These are phyloP conservation scores for Apoda limacodes DNA, from an alignment of 2,888 invertebrate genomes.

Conservation along the genomic window DNA sequence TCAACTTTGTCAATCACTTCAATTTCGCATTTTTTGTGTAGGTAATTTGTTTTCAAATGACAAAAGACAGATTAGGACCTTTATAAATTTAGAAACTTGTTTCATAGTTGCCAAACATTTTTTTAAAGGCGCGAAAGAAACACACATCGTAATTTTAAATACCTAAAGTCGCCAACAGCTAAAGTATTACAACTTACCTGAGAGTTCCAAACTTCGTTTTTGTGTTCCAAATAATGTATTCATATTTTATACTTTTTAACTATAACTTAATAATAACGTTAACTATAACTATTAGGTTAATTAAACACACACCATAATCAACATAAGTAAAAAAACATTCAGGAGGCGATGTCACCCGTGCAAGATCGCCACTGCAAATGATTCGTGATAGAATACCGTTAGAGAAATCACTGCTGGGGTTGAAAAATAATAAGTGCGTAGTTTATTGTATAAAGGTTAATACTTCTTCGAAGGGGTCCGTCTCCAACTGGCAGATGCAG, in stretches of 20 bases:
- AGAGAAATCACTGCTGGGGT: conserved; percentile 37
- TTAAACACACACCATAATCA: no score
- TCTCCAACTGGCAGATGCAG: conserved; percentile 36
- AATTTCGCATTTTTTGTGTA: no score
- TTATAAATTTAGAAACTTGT: no score
- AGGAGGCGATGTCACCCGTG: conserved; percentile 25
- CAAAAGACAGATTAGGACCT: no score
- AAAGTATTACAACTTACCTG: conserved; percentile 22
- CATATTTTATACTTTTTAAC: conserved; percentile 19
- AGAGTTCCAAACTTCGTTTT: conserved; percentile 22
- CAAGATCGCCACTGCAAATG: conserved; percentile 32
- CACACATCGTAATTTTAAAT: no score
- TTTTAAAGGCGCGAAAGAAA: no score
- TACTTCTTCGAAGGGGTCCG: conserved; percentile 33
- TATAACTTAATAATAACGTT: conserved; percentile 7
- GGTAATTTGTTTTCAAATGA: no score
- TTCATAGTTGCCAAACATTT: no score
- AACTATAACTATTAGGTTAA: no score
- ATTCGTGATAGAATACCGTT: no score
- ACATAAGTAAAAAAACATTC: no score
- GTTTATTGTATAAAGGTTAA: conserved; percentile 27
- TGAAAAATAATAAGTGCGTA: conserved; percentile 31
- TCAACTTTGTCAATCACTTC: no score
- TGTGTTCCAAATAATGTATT: conserved; percentile 27
- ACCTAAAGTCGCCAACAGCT: conserved; percentile 3